Percentiles rank a stretch among this genome's conserved stretches.
Evolutionary conservation across 2,797 vertebrate species (phyloP).

Genomic region (Tapirus indicus): DNA sequence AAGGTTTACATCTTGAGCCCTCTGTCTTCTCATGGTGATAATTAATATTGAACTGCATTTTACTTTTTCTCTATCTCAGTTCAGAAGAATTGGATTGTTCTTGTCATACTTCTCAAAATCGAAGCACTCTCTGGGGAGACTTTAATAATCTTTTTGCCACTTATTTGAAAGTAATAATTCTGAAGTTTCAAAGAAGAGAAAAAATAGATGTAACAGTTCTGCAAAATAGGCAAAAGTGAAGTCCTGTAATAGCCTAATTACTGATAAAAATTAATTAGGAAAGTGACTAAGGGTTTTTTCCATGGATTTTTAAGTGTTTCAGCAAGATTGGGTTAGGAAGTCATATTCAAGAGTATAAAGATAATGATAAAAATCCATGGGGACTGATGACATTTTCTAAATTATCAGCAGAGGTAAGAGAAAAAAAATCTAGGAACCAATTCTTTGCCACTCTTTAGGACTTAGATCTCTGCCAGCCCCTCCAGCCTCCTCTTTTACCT

Average conservation of each 20-base stretch:
- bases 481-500: not conserved
- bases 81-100: constrained; percentile 76
- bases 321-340: not conserved
- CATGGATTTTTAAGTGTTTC: not conserved
- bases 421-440: not conserved
- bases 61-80: not conserved
- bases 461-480: not conserved
- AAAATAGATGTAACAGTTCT: not conserved
- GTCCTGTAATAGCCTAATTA: not conserved
- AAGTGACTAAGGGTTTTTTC: not conserved
- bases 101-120: constrained; percentile 50
- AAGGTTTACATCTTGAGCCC: not conserved
- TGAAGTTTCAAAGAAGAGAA: constrained; percentile 61
- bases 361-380: not conserved
- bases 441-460: not conserved
- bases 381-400: not conserved
- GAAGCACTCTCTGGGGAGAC: constrained; percentile 17
- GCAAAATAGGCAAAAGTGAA: not conserved
- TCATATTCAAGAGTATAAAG: not conserved
- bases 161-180: constrained; percentile 57
- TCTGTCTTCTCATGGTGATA: not conserved
- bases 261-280: not conserved
- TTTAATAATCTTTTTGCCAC: constrained; percentile 62
- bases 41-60: constrained; percentile 52
- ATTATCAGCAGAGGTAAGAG: not conserved